Conservation (phyloP, 2,797 vertebrate species). For the Lepus townsendii region DNA sequence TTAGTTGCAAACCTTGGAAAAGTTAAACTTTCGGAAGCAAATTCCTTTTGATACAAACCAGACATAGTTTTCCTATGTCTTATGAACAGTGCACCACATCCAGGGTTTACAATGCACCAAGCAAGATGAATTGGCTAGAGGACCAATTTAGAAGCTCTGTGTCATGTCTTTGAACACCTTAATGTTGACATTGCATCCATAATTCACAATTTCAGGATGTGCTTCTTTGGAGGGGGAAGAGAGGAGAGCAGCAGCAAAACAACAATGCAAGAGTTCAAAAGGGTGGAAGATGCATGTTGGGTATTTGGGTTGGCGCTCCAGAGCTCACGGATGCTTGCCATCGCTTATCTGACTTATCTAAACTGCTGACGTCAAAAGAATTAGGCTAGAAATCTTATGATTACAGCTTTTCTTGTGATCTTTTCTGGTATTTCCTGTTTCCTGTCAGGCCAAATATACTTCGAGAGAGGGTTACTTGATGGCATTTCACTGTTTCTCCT, state of each 20-base stretch:
- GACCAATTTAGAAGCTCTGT: slow-evolving; percentile 74
- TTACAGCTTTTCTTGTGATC: slow-evolving; percentile 87
- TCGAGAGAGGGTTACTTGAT: slow-evolving; percentile 81
- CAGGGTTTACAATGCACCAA: slow-evolving; percentile 53
- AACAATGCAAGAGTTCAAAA: slow-evolving; percentile 80
- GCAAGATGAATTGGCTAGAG: slow-evolving; percentile 53
- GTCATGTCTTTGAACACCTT: slow-evolving; percentile 75
- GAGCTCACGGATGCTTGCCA: slow-evolving; percentile 73
- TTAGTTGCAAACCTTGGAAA: slow-evolving; percentile 50
- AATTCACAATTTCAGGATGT: slow-evolving; percentile 82
- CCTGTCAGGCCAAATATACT: slow-evolving; percentile 86
- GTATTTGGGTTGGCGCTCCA: slow-evolving; percentile 80
- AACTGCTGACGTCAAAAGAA: slow-evolving; percentile 86
- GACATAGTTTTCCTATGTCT: slow-evolving; percentile 53
- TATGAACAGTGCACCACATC: slow-evolving; percentile 42
- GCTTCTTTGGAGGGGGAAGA: slow-evolving; percentile 63
- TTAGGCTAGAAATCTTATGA: slow-evolving; percentile 87
- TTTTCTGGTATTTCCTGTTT: slow-evolving; percentile 88
- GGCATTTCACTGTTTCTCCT: slow-evolving; percentile 77
- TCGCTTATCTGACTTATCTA: slow-evolving; percentile 85
- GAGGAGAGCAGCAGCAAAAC: slow-evolving; percentile 57
- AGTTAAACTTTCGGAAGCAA: slow-evolving; percentile 67
- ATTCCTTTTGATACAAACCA: slow-evolving; percentile 70
- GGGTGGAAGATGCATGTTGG: slow-evolving; percentile 78
- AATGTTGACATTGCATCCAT: slow-evolving; percentile 70